Conservation (phyloP, 2,888 invertebrate genomes). For the Xestia xanthographa region DNA sequence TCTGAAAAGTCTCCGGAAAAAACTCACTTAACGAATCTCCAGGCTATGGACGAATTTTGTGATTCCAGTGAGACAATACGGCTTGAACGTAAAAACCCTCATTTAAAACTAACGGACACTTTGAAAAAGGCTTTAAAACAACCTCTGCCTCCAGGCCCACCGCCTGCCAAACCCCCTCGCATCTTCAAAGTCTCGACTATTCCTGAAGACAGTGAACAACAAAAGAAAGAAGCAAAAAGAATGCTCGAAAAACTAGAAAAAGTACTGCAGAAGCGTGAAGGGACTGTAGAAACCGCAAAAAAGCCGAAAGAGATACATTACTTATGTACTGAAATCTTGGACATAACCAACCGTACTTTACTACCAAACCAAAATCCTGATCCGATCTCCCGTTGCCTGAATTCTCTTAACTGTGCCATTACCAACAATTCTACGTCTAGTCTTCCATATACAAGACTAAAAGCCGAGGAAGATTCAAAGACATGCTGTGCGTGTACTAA, state of each 20-base stretch:
- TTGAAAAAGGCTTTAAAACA: conserved; percentile 92
- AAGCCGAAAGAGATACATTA: conserved; percentile 88
- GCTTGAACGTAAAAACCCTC: conserved; percentile 86
- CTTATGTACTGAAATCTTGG: conserved; percentile 87
- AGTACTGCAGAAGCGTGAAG: conserved; percentile 88
- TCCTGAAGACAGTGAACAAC: conserved; percentile 74
- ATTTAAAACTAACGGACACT: conserved; percentile 89
- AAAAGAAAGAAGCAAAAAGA: conserved; percentile 90
- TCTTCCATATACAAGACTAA: conserved; percentile 84
- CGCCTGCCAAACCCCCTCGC: conserved; percentile 94
- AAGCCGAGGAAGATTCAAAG: conserved; percentile 50
- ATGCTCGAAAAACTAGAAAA: conserved; percentile 92
- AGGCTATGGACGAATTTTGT: conserved; percentile 79
- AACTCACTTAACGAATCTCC: conserved; percentile 75
- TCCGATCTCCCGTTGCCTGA: conserved; percentile 83
- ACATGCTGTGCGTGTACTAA: conserved; percentile 77
- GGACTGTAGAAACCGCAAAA: conserved; percentile 72
- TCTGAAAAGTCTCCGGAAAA: conserved; percentile 64
- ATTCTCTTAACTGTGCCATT: conserved; percentile 85
- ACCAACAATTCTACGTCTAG: conserved; percentile 81
- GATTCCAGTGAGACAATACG: conserved; percentile 86
- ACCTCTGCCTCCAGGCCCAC: conserved; percentile 93
- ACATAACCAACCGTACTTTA: conserved; percentile 81
- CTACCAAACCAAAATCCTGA: conserved; percentile 76
- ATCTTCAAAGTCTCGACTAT: conserved; percentile 85